A percentile compares a stretch with the other conserved stretches of the same genome.
Evolutionary conservation across 2,797 vertebrate species (phyloP).

Genomic region (Crenuchus spilurus): DNA sequence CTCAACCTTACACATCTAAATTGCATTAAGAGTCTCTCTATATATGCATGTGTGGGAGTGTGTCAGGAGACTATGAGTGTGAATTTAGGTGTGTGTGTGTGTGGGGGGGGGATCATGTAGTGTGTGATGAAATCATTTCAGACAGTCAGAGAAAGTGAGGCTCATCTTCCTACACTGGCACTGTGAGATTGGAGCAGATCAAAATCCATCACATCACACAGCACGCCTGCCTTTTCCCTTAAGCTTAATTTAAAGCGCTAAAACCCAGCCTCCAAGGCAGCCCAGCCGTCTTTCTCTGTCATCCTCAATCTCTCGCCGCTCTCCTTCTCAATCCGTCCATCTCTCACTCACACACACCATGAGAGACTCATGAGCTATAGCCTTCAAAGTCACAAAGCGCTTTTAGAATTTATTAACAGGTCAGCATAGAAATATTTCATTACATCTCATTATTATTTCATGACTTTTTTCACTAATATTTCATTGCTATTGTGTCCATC

Average conservation of each 20-base stretch:
- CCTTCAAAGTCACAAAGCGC: slow-evolving; percentile 11
- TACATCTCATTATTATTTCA: neutral
- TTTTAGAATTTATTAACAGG: slow-evolving; percentile 6
- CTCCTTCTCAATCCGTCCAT: slow-evolving; percentile 45
- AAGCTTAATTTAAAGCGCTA: slow-evolving; percentile 55
- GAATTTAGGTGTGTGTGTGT: slow-evolving; percentile 47
- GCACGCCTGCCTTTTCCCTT: slow-evolving; percentile 27
- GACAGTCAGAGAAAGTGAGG: slow-evolving; percentile 18
- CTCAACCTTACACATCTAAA: slow-evolving; percentile 31
- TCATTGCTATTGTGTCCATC: neutral
- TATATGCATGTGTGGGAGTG: slow-evolving; percentile 39
- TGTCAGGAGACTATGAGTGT: slow-evolving; percentile 40
- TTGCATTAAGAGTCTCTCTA: slow-evolving; percentile 34
- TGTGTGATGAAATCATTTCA: slow-evolving; percentile 36
- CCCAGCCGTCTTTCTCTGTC: slow-evolving; percentile 42
- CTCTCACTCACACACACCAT: slow-evolving; percentile 2
- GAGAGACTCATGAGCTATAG: neutral
- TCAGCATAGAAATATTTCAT: neutral
- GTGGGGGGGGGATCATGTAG: neutral
- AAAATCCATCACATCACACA: slow-evolving; percentile 46
- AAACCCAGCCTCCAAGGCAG: slow-evolving; percentile 46
- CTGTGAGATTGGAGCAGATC: slow-evolving; percentile 35
- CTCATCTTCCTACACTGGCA: slow-evolving; percentile 31
- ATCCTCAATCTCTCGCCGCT: slow-evolving; percentile 43
- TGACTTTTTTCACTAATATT: neutral